Evolutionary conservation across 2,113 vertebrate species (phyloP).

Genomic region (Prionailurus bengalensis): DNA sequence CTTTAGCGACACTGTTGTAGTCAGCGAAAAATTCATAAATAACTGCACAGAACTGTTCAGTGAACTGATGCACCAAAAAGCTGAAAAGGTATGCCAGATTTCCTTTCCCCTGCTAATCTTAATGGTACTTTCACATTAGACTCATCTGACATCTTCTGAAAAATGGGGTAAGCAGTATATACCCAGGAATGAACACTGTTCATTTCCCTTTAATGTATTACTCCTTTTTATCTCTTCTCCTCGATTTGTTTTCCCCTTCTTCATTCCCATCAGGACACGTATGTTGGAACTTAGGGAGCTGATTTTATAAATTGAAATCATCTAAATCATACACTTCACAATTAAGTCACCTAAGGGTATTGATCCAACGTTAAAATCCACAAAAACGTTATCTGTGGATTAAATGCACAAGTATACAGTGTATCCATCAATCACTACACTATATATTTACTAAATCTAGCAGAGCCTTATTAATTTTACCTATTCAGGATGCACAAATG

Average conservation of each 20-base stretch:
- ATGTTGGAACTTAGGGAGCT: constrained; percentile 26
- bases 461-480: constrained; percentile 38
- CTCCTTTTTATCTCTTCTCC: constrained; percentile 11
- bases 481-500: neutral
- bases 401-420: neutral
- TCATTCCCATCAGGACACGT: neutral
- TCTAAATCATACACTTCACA: constrained; percentile 46
- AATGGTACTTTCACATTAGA: neutral
- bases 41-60: constrained; percentile 92
- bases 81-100: constrained; percentile 92
- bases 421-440: neutral
- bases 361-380: neutral
- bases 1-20: constrained; percentile 92
- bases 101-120: neutral
- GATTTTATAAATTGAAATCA: constrained; percentile 51
- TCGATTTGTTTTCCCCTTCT: neutral
- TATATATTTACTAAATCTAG: neutral
- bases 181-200: neutral
- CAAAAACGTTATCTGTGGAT: neutral
- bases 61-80: constrained; percentile 94
- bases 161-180: neutral
- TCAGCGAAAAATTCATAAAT: constrained; percentile 96
- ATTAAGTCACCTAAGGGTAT: neutral
- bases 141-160: neutral
- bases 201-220: neutral